Evolutionary conservation across 2,113 vertebrate species (phyloP), one percentile per base, ranked within the genome.

Genomic region (Vulpes lagopus): DNA sequence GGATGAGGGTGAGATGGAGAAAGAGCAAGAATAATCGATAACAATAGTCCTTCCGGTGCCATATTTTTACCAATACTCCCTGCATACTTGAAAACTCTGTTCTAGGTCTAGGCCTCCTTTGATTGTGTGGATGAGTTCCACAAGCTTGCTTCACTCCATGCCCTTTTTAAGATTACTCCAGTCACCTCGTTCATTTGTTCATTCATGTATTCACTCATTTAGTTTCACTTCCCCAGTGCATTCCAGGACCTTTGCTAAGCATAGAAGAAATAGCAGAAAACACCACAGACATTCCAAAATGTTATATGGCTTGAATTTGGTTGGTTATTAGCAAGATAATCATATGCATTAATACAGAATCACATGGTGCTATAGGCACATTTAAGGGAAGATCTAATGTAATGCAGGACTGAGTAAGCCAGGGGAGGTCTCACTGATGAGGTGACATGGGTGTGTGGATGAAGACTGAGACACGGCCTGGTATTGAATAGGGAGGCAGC

Each of bases 11-110:
- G 4, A n/a, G 43, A 78, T 14, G 32, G 57, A 57, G 43, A 69
- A 0, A 57, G 32, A 67, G 20, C 2, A n/a, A 85, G 4, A 78
- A 51, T 17, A 43, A 35, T 1, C 0, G 0, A 73, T 30, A 81
- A 65, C 5, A 14, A 55, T 1, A 73, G 14, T n/a, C 12, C 76
- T 92, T 38, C 57, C 20, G 11, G 25, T 1, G 25, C 2, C 5
- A 17, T 3, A 27, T 27, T 43, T 69, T 80, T 20, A 71, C 4
- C 59, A 49, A 64, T 2, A 17, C 1, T 51, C 49, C n/a, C n/a
- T 78, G 16, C 0, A 2, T 9, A 79, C 15, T 65, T 71, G 14
- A 53, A 35, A 35, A 2, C 8, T 43, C 59, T 59, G 20, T 35
- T 15, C 32, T 4, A 73, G 71, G 43, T 49, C 25, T 30, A 38